Evolutionary conservation across 2,113 vertebrate genomes (phyloP), one percentile per base, ranked within the genome.

Genomic region (Atlantisia rogersi): DNA sequence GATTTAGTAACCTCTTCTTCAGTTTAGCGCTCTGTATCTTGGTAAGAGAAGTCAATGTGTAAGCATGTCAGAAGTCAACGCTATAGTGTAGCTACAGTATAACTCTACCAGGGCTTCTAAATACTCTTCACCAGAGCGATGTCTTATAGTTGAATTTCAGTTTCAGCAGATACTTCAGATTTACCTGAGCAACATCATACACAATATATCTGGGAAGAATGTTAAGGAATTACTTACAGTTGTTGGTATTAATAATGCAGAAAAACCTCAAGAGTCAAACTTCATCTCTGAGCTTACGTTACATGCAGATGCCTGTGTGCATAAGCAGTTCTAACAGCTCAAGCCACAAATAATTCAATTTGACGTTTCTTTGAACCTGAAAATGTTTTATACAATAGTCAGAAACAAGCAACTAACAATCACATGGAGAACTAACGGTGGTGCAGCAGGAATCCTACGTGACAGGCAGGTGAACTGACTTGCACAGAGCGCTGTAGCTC

Each of bases 121-220:
- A 58, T 75, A 92, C 50, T 50, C 67, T 97, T 99, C 98, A 99
- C 99, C 99, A 99, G 86, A 99, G 98, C 48, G 99, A 99, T 0
- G 98, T 98, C 97, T 99, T 99, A 97, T 99, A 99, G 96, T 99
- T 99, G 97, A 99, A 99, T 92, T 98, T 99, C 95, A 99, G 98
- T 97, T 99, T 99, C 98, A 99, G 97, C 94, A 99, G 98, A 97
- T 99, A 99, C 97, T 99, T 99, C 96, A 99, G 96, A 94, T 99
- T 99, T 64, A 99, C 98, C 98, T 99, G 99, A 91, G 99, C 98
- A 65, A 99, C 98, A 73, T 99, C 99, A 19, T 99, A 99, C 84
- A 99, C 99, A 11, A 99, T 99, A 96, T 99, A 99, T 95, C 99
- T 99, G 97, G 96, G 81, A 62, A 84, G 68, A 77, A 53, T 0